Base-by-base conservation (phyloP, 37 sponge, comb jelly and placozoan species). In the Axinella damicornis region DNA sequence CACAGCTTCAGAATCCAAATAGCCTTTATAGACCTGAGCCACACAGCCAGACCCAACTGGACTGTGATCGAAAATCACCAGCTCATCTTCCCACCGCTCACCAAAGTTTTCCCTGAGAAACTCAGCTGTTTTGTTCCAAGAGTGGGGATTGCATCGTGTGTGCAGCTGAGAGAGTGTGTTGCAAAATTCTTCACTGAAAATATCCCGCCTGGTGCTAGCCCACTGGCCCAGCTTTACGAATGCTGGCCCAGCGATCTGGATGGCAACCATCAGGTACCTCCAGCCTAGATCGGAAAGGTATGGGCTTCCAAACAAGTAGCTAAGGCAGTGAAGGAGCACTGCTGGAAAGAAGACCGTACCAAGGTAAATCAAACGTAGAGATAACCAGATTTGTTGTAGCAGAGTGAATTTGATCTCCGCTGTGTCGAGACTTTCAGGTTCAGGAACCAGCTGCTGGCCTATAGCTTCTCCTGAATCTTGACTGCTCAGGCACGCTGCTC, bases 181-280 rank as follows among this genome's bases (percentile, higher is more conserved):
- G 56, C 93, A 92, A 57, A 83, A 84, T 36, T 83, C 74, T 24
- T 76, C 74, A 24, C 63, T 46, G 41, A 92, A 92, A 34, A 92
- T 60, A 65, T 92, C 93, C 53, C 85, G 38, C 11, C 93, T 28
- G 5, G 88, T 92, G 85, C 89, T 88, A 1, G 89, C 88, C 93
- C 93, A 92, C 74, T 92, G 93, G 0, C 85, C 93, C 61, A 92
- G 80, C 62, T 92, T 92, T 52, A 92, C 78, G 61, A 88, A 92
- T 30, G 89, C 80, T 31, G 93, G 93, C 0, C 93, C 93, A 2
- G 92, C 92, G 0, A 34, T 24, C 67, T 92, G 83, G 28, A 87
- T 14, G 25, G 73, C 76, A 27, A 66, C 67, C 24, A 77, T 19
- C 1, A 66, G 30, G 40, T 82, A 78, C 24, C 53, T 71, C 84